phyloP scores from a whole-genome alignment of 2,888 invertebrate species.

The Andrena dorsata region DNA sequence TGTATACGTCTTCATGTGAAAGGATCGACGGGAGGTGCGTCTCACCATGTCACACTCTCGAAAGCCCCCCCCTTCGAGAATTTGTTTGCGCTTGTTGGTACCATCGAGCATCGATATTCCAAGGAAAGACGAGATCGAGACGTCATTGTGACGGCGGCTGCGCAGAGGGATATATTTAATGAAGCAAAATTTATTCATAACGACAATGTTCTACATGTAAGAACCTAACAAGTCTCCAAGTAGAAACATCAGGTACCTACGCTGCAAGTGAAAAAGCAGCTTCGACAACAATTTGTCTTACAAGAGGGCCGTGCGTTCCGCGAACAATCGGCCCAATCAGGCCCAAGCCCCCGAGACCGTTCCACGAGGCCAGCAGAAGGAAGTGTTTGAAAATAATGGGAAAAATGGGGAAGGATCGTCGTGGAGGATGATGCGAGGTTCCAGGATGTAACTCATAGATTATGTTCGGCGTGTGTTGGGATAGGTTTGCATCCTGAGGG shows the following conservation, averaged over 20 bases:
- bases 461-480: conserved; percentile 57
- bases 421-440: conserved; percentile 49
- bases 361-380: background rate
- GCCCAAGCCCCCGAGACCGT: background rate
- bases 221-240: background rate
- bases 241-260: background rate
- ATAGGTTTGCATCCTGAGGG: conserved; percentile 61
- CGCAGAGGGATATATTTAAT: no score
- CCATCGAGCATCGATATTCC: conserved; percentile 40
- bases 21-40: conserved; percentile 48
- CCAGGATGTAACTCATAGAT: conserved; percentile 76
- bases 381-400: conserved; percentile 29
- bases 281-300: conserved; percentile 14
- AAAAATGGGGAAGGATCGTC: conserved; percentile 27
- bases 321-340: conserved; percentile 24
- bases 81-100: conserved; percentile 77
- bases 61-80: conserved; percentile 42
- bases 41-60: conserved; percentile 15
- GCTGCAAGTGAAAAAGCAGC: background rate
- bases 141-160: conserved; percentile 46
- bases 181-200: no score
- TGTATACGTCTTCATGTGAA: conserved; percentile 48
- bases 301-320: background rate
- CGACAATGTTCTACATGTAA: background rate
- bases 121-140: conserved; percentile 22